Conservation (phyloP, 2,888 invertebrate genomes). For the Heliconius ismenius region DNA sequence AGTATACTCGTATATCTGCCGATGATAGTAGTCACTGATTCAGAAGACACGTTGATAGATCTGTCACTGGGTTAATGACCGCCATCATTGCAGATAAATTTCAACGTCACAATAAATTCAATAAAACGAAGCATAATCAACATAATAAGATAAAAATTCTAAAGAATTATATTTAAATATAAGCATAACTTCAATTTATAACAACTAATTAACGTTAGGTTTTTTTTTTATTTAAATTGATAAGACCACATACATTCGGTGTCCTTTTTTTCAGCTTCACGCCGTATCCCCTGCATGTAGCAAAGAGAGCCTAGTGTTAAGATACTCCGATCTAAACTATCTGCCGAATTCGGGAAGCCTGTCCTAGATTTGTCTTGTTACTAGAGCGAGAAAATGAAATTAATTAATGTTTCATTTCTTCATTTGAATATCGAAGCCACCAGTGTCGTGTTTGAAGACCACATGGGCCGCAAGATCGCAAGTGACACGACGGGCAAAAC, state of each 20-base stretch:
- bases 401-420: no score
- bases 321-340: no score
- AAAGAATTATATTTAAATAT: neutral
- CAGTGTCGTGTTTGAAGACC: no score
- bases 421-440: no score
- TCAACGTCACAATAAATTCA: neutral
- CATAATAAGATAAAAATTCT: neutral
- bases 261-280: neutral
- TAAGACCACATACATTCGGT: neutral
- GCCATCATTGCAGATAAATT: constrained; percentile 20
- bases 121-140: neutral
- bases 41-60: constrained; percentile 41
- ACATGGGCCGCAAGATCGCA: no score
- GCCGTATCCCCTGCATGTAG: neutral
- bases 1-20: neutral
- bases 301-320: no score
- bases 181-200: neutral
- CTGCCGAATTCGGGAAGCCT: no score
- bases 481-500: no score
- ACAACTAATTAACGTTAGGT: neutral
- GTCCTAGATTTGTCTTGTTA: no score
- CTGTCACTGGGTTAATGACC: constrained; percentile 48
- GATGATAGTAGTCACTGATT: constrained; percentile 32
- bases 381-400: no score
- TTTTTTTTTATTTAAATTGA: neutral